Percentiles rank a stretch among this genome's conserved stretches.
These are phyloP conservation scores for Strix uralensis DNA, from an alignment of 2,113 vertebrate genomes.

Conservation along the genomic window DNA sequence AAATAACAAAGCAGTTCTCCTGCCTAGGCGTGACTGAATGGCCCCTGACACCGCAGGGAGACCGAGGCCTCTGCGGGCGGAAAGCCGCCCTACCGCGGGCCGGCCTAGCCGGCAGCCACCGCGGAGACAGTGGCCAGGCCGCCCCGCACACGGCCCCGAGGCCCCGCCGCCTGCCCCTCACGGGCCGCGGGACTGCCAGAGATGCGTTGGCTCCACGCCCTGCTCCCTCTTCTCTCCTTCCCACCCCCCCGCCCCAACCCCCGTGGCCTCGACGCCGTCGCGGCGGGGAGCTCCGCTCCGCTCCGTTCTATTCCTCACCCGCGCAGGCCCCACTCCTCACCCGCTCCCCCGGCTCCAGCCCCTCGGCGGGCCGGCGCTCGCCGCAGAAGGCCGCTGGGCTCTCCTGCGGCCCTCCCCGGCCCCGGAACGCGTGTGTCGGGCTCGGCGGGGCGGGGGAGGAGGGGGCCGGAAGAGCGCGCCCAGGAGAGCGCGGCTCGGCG, in stretches of 20 bases:
- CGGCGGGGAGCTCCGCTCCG: not conserved
- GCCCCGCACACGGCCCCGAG: not conserved
- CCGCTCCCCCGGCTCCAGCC: not conserved
- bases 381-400: not conserved
- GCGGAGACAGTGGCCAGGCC: too few relatives aligned
- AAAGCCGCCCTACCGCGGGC: not conserved
- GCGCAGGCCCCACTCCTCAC: not conserved
- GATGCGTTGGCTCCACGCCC: too few relatives aligned
- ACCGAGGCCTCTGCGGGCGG: rapidly evolving
- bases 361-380: not conserved
- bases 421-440: slow-evolving; percentile 12
- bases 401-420: not conserved
- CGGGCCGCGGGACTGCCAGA: not conserved
- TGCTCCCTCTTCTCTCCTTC: not conserved
- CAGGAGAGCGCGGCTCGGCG: not conserved
- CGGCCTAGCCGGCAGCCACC: too few relatives aligned
- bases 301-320: not conserved
- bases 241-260: too few relatives aligned
- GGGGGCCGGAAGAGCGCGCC: not conserved
- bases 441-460: not conserved
- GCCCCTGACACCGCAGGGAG: not conserved
- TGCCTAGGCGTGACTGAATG: rapidly evolving
- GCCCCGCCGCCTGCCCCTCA: not conserved
- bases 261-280: not conserved
- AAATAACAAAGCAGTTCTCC: rapidly evolving